Evolutionary conservation across 2,797 vertebrate species (phyloP).

Genomic region (Sarcoramphus papa): DNA sequence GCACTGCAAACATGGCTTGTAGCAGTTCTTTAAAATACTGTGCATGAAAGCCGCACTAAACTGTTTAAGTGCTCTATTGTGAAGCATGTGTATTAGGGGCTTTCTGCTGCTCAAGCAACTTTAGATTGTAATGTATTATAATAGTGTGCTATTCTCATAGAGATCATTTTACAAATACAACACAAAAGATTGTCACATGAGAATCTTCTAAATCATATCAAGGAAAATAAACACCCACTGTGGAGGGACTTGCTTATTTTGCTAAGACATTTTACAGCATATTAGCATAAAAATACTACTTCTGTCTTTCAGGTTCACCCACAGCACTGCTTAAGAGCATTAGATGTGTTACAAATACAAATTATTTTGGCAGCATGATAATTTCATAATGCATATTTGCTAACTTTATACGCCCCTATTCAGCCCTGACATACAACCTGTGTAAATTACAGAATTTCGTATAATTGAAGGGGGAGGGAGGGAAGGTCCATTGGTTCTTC

Average conservation of each 20-base stretch:
- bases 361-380: slow-evolving; percentile 36
- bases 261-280: slow-evolving; percentile 40
- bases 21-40: slow-evolving; percentile 57
- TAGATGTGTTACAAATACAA: slow-evolving; percentile 41
- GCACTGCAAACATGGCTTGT: slow-evolving; percentile 55
- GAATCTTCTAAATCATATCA: slow-evolving; percentile 59
- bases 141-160: slow-evolving; percentile 35
- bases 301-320: slow-evolving; percentile 62
- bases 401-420: slow-evolving; percentile 14
- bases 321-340: slow-evolving; percentile 35
- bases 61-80: slow-evolving; percentile 65
- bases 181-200: slow-evolving; percentile 63
- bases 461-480: background rate
- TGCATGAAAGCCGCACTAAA: slow-evolving; percentile 68
- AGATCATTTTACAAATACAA: slow-evolving; percentile 65
- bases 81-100: slow-evolving; percentile 46
- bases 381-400: slow-evolving; percentile 50
- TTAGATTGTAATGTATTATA: slow-evolving; percentile 61
- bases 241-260: slow-evolving; percentile 59
- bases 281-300: slow-evolving; percentile 68
- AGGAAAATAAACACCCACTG: slow-evolving; percentile 67
- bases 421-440: background rate
- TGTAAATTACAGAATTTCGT: background rate
- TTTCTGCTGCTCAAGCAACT: slow-evolving; percentile 66
- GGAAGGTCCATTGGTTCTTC: background rate